Base-by-base conservation (phyloP, 2,113 vertebrate species). In the Baryphthengus martii region DNA sequence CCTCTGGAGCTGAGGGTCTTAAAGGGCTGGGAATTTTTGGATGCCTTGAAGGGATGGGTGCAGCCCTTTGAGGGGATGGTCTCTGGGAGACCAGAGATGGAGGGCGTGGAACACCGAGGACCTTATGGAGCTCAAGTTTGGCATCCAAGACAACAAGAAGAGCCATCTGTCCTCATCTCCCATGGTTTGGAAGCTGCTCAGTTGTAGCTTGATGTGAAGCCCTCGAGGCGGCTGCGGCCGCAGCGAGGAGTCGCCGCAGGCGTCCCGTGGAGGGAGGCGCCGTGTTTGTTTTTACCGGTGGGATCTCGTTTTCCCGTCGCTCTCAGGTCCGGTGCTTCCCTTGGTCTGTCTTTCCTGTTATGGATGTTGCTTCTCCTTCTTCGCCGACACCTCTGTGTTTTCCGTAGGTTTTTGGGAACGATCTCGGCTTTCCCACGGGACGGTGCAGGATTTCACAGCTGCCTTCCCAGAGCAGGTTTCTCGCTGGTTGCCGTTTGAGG, bases 241-340 rank as follows among this genome's bases (percentile, higher is more conserved):
- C 40, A 21, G 1, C 16, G 33, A 13, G 25, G 47, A 31, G 45
- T 4, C 11, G n/a, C 84, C 65, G 58, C 5, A 1, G 10, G 42
- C 25, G 5, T 39, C 23, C 0, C 19, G 1, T 26, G 1, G 35
- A 1, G 37, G n/a, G 16, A 6, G 3, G 1, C 21, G 0, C 26
- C 1, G 33, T 24, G 1, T 37, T 79, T 40, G 3, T 8, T 49
- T 35, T 28, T 29, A 33, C 65, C 44, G 59, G 12, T 53, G 79
- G 79, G 33, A 53, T 53, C 47, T n/a, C 7, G 7, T 31, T 23
- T 76, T 37, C 85, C 44, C 17, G 1, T 28, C 1, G 1, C 44
- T n/a, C 68, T 49, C 13, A 3, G 29, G 21, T 5, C 52, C 11
- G 28, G 4, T 45, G 62, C 45, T 18, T 42, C 33, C 39, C 66